These are phyloP conservation scores for Tribolium castaneum DNA, from an alignment of 1,140 invertebrate species.

Conservation along the genomic window DNA sequence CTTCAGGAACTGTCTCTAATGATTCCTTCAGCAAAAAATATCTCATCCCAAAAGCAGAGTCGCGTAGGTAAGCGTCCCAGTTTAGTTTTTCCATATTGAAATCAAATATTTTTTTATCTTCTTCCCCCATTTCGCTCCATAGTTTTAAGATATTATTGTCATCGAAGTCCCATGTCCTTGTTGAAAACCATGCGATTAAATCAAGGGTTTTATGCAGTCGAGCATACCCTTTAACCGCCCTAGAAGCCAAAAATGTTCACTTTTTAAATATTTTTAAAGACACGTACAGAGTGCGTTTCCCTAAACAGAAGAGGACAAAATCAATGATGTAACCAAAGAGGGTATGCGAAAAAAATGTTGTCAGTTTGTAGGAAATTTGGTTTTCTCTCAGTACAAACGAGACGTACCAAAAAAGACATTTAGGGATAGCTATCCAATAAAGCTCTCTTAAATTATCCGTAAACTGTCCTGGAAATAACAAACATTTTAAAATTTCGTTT, in stretches of 20 bases:
- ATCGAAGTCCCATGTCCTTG: not conserved
- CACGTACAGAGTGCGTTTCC: not conserved
- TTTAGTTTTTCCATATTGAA: constrained; percentile 1
- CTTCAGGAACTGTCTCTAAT: not conserved
- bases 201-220: not conserved
- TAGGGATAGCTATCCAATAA: not conserved
- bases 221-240: not conserved
- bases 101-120: constrained; percentile 5
- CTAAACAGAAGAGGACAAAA: not conserved
- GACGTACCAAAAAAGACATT: not conserved
- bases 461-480: not conserved
- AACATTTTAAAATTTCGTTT: not conserved
- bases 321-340: not conserved
- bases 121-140: not conserved
- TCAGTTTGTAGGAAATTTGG: not conserved
- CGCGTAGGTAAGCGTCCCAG: not conserved
- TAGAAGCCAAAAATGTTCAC: not conserved
- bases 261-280: not conserved
- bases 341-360: not conserved
- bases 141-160: not conserved
- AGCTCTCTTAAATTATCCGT: not conserved
- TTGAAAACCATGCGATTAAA: not conserved
- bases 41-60: not conserved
- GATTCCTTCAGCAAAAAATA: constrained; percentile 15
- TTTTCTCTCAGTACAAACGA: not conserved